These are phyloP conservation scores for Apis cerana DNA, from an alignment of 1,140 invertebrate genomes.

Conservation along the genomic window DNA sequence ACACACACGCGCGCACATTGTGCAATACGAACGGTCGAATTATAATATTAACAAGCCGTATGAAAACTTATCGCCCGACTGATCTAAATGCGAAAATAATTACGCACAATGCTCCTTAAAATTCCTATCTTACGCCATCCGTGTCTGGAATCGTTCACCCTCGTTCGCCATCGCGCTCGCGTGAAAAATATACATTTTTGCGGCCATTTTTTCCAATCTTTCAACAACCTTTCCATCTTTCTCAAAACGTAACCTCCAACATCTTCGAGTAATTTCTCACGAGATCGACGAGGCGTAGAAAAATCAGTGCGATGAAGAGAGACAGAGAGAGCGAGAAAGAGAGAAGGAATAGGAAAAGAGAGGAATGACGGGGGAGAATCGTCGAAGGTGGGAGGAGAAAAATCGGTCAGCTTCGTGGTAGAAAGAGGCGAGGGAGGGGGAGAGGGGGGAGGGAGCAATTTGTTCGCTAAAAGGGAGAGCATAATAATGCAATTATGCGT, in stretches of 20 bases:
- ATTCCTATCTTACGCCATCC: slow-evolving; percentile 3
- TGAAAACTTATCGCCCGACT: background rate
- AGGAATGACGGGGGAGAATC: too few relatives aligned
- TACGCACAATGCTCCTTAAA: background rate
- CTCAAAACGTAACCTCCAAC: background rate
- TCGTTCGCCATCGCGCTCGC: background rate
- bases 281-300: background rate
- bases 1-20: background rate
- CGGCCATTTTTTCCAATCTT: background rate
- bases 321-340: background rate
- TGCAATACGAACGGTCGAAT: background rate
- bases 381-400: background rate
- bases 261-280: slow-evolving; percentile 28
- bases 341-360: too few relatives aligned
- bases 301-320: background rate
- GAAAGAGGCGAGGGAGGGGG: background rate
- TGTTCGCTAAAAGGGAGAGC: slow-evolving; percentile 52
- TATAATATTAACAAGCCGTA: slow-evolving; percentile 13
- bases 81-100: slow-evolving; percentile 29
- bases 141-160: background rate
- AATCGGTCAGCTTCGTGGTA: slow-evolving; percentile 24
- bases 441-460: slow-evolving; percentile 36
- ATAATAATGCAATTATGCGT: slow-evolving; percentile 73
- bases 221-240: background rate
- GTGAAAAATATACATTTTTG: background rate